A percentile compares a stretch with the other conserved stretches of the same genome.
Conservation (phyloP, 2,888 invertebrate genomes). For the Rhagophthalmus giganteus region DNA sequence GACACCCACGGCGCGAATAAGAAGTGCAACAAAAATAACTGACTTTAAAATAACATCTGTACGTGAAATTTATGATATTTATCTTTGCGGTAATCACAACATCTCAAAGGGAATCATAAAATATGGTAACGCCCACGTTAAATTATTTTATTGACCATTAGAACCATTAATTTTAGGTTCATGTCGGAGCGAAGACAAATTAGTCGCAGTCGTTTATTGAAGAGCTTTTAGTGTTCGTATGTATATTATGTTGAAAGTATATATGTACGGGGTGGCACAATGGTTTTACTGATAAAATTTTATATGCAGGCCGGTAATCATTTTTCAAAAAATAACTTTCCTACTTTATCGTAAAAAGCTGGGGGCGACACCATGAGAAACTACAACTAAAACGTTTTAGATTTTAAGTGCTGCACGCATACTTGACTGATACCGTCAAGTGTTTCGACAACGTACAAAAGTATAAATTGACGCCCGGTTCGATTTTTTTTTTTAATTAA, state of each 20-base stretch:
- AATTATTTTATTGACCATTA: conserved; percentile 44
- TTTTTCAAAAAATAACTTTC: no score
- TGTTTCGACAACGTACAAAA: neutral
- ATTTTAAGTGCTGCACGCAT: conserved; percentile 19
- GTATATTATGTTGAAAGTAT: conserved; percentile 12
- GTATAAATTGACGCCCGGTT: no score
- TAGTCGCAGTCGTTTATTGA: conserved; percentile 21
- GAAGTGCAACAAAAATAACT: conserved; percentile 11
- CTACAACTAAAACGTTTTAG: conserved; percentile 23
- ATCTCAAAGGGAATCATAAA: conserved; percentile 44
- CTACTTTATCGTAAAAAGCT: no score
- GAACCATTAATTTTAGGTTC: conserved; percentile 41
- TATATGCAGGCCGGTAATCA: neutral
- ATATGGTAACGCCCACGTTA: conserved; percentile 41
- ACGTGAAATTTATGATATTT: conserved; percentile 41
- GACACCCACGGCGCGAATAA: no score
- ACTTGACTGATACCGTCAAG: conserved; percentile 17
- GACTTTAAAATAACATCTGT: conserved; percentile 22
- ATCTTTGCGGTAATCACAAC: conserved; percentile 44
- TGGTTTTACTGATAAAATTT: conserved; percentile 1
- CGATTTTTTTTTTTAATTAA: no score
- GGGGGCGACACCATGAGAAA: no score
- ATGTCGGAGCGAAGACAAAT: conserved; percentile 35
- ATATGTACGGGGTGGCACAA: no score
- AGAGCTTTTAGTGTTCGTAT: conserved; percentile 18